Conservation (phyloP, 2,113 vertebrate species). For the Charadrius vociferus region DNA sequence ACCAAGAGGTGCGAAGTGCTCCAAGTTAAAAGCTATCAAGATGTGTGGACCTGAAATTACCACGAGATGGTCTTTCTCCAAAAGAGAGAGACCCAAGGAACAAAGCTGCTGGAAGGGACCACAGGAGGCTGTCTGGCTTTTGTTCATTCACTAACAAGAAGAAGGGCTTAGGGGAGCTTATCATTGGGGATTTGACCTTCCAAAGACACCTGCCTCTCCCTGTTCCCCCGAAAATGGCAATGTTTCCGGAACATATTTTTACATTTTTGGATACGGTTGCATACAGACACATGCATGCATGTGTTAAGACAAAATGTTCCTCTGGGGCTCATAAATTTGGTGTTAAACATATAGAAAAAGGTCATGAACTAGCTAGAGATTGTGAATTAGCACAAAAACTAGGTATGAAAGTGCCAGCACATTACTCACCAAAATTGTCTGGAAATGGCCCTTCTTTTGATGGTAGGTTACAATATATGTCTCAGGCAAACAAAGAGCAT, state of each 20-base stretch:
- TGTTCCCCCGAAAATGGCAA: fast-evolving
- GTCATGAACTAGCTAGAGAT: neutral
- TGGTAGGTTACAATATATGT: neutral
- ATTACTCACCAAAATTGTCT: neutral
- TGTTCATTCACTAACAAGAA: neutral
- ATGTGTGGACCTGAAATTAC: neutral
- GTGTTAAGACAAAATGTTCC: neutral
- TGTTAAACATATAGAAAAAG: neutral
- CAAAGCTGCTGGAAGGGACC: neutral
- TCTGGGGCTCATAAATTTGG: neutral
- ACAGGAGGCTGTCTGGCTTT: neutral
- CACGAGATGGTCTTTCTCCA: neutral
- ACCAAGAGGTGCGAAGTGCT: neutral
- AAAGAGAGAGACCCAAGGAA: neutral
- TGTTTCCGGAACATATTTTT: neutral
- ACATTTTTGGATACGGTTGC: neutral
- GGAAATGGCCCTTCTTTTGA: neutral
- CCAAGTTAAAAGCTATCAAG: neutral
- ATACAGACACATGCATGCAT: neutral
- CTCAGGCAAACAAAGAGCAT: neutral
- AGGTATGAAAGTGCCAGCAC: neutral
- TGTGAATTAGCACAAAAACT: neutral
- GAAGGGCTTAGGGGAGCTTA: neutral
- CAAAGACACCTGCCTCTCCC: neutral
- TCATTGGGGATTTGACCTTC: neutral